A percentile compares a stretch with the other conserved stretches of the same genome.
These are phyloP conservation scores for Trogon surrucura DNA, from an alignment of 2,113 vertebrate species.

Conservation along the genomic window DNA sequence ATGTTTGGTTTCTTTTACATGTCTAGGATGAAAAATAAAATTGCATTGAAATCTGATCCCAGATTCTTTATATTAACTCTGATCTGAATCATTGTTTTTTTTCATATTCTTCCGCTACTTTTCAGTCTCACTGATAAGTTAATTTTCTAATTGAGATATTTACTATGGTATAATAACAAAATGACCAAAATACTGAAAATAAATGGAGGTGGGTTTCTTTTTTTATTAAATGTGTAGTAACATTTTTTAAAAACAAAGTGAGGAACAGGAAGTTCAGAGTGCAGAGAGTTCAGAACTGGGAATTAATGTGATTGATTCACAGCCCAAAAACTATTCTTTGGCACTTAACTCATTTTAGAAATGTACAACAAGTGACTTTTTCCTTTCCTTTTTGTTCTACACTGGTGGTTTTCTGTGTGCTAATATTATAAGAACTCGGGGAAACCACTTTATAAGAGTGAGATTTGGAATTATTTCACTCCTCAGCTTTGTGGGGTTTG, in stretches of 20 bases:
- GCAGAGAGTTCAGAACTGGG: not conserved
- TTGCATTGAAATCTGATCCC: not conserved
- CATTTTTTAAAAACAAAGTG: not conserved
- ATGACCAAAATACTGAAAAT: not conserved
- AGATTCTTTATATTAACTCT: not conserved
- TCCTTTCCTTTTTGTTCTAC: not conserved
- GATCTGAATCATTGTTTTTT: not conserved
- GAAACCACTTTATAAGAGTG: not conserved
- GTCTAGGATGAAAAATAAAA: not conserved
- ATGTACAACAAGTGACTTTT: not conserved
- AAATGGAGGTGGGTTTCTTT: fast-evolving
- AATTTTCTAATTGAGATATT: not conserved
- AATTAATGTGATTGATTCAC: not conserved
- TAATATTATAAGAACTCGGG: not conserved
- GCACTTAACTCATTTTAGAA: not conserved
- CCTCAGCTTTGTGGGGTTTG: not conserved
- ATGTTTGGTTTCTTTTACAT: not conserved
- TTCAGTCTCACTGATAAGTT: not conserved
- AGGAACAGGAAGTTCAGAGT: not conserved
- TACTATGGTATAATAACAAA: not conserved
- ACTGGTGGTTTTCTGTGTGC: not conserved
- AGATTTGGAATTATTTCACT: not conserved
- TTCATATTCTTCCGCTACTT: not conserved
- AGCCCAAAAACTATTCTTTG: not conserved
- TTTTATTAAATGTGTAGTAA: not conserved